Evolutionary conservation across 2,113 vertebrate genomes (phyloP), one percentile per base, ranked within the genome.

Genomic region (Triplophysa dalaica): DNA sequence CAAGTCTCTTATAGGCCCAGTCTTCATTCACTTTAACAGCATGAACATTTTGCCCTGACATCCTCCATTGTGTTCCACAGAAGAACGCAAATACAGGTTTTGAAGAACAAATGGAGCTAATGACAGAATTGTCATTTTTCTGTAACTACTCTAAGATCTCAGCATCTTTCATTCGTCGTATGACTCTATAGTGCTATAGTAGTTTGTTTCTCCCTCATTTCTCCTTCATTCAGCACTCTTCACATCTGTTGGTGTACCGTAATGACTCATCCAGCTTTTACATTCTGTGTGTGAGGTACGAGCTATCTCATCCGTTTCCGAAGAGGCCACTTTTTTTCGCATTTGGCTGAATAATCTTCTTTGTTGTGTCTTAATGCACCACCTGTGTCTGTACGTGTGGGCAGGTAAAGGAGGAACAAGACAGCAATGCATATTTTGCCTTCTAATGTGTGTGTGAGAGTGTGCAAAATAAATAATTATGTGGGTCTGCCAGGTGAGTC

Each of bases 251-350:
- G 7, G 54, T 70, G 73, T 48, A 56, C 43, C 21, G 43, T 68
- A 70, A 73, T 73, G 69, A 84, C 38, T 81, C 41, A 77, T 56
- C 13, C 21, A 33, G 60, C 64, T 64, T 62, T 75, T 81, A 81
- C 45, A 54, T 33, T 58, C 67, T 61, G 33, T 19, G 63, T 24
- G 33, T 66, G 72, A 63, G 67, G 38, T 50, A 58, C 14, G 45
- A 74, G 19, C 63, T 66, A 64, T 50, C 73, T 75, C 65, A 75
- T 17, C 2, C 50, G 29, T n/a, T 41, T 76, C 58, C 9, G 67
- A 77, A 79, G 50, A 78, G 43, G 43, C 70, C 75, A 81, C 69
- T 52, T 78, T 70, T 75, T 38, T 67, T 75, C 77, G 33, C 70
- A 38, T 72, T 81, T 21, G 73, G 22, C 48, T 50, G 73, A 84